phyloP scores from a whole-genome alignment of 2,888 invertebrate genomes.

The Eupithecia subfuscata region DNA sequence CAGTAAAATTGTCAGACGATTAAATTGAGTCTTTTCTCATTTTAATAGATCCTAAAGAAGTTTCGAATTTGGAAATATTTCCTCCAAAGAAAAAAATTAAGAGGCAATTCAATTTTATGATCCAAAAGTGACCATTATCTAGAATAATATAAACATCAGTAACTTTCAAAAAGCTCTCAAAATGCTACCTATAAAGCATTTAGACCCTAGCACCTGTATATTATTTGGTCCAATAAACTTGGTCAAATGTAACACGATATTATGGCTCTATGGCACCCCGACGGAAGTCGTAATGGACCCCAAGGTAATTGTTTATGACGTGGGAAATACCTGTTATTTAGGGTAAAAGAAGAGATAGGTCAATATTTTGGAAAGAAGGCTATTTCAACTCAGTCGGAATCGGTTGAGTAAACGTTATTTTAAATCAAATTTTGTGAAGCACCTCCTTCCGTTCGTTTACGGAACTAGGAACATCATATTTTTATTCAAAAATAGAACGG shows the following conservation, averaged over 20 bases:
- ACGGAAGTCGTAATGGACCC: constrained; percentile 43
- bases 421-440: background rate
- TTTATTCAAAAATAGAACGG: background rate
- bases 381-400: background rate
- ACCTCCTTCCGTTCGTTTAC: too few relatives aligned
- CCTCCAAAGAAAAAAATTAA: background rate
- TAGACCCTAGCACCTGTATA: constrained; percentile 17
- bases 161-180: constrained; percentile 12
- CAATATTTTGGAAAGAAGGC: background rate
- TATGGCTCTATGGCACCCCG: constrained; percentile 20
- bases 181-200: constrained; percentile 21
- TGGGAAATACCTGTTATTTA: constrained; percentile 42
- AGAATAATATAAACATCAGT: constrained; percentile 14
- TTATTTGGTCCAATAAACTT: constrained; percentile 29
- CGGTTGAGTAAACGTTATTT: background rate
- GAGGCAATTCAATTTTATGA: constrained; percentile 10
- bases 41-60: background rate
- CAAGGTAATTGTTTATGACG: constrained; percentile 43
- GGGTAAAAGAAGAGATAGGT: constrained; percentile 24
- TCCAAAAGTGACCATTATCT: background rate
- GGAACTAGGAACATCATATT: background rate
- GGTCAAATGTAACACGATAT: constrained; percentile 22
- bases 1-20: background rate
- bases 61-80: background rate
- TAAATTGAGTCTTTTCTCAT: background rate